These are phyloP conservation scores for Mirza zaza DNA, from an alignment of 2,113 vertebrate species.

Conservation along the genomic window DNA sequence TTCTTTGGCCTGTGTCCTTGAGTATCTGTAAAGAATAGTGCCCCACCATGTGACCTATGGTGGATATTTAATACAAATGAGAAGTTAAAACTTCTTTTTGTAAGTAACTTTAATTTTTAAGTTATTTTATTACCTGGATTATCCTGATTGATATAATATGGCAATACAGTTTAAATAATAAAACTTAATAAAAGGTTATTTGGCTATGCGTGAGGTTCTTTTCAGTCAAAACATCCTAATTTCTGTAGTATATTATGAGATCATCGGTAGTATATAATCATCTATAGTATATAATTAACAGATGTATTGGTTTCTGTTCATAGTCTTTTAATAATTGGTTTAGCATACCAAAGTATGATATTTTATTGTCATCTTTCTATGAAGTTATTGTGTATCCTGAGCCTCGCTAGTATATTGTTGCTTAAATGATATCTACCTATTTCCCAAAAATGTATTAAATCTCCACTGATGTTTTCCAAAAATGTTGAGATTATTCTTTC, in stretches of 20 bases:
- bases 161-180: neutral
- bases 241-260: neutral
- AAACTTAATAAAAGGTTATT: neutral
- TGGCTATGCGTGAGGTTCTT: neutral
- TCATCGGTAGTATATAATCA: neutral
- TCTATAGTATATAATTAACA: neutral
- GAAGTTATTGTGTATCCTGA: neutral
- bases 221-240: neutral
- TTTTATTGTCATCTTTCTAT: neutral
- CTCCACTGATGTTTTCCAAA: neutral
- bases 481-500: neutral
- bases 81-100: neutral
- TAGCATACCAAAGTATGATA: neutral
- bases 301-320: neutral
- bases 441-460: neutral
- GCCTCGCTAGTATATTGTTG: neutral
- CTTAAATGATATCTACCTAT: neutral
- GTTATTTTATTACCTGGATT: neutral
- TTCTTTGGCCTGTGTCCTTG: neutral
- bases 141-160: neutral
- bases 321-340: neutral
- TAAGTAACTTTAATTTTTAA: neutral
- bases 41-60: neutral
- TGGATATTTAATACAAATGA: neutral
- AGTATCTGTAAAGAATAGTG: neutral